These are phyloP conservation scores for Eulemur mongoz DNA, from an alignment of 2,797 vertebrate genomes.

Conservation along the genomic window DNA sequence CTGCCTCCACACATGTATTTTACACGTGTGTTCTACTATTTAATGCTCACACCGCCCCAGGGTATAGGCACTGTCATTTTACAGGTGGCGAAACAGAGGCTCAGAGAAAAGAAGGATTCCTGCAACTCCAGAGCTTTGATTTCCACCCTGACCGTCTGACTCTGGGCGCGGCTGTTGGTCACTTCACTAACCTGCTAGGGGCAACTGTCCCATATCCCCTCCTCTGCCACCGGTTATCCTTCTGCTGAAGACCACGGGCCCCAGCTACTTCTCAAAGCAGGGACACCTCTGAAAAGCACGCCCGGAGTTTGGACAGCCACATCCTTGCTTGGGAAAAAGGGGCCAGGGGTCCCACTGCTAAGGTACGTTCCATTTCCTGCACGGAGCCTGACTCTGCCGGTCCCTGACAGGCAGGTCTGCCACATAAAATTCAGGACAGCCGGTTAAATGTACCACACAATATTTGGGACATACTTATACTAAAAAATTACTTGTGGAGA, in stretches of 20 bases:
- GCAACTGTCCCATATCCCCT: rapidly evolving
- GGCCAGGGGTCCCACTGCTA: neutral
- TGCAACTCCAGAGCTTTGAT: neutral
- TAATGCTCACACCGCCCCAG: neutral
- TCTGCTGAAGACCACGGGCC: neutral
- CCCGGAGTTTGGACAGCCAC: neutral
- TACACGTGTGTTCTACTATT: neutral
- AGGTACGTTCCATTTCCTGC: neutral
- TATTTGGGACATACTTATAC: neutral
- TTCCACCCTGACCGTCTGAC: neutral
- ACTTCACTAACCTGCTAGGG: neutral
- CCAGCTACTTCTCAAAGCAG: neutral
- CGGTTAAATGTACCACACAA: neutral
- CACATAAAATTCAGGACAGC: neutral
- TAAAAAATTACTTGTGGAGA: neutral
- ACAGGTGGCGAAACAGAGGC: neutral
- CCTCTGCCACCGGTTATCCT: neutral
- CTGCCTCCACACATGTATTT: neutral
- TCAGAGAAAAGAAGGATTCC: neutral
- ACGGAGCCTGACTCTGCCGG: neutral
- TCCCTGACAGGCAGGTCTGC: neutral
- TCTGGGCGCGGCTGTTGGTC: neutral
- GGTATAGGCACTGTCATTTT: neutral
- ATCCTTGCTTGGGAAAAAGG: neutral
- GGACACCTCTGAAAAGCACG: neutral